Evolutionary conservation across 2,888 invertebrate species (phyloP).

Genomic region (Adineta ricciae): DNA sequence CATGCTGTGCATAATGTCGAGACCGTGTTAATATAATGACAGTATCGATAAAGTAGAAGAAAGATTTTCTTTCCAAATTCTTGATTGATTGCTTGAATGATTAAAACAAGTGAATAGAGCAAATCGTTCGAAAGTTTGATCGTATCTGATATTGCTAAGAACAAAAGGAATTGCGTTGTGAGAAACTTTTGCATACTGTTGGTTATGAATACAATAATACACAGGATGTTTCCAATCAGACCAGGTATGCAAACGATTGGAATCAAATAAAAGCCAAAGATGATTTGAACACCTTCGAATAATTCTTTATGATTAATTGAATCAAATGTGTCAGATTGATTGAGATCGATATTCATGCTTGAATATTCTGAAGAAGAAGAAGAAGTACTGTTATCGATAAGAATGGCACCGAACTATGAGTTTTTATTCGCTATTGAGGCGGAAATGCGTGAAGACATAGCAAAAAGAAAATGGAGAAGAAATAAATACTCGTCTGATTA

Average conservation of each 20-base stretch:
- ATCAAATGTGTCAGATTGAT: background rate
- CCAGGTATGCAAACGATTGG: conserved; percentile 29
- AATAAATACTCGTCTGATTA: no score
- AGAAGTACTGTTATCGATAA: no score
- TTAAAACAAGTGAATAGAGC: conserved; percentile 26
- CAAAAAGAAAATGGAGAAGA: no score
- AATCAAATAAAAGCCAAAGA: conserved; percentile 27
- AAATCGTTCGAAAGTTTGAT: conserved; percentile 33
- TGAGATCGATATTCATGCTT: background rate
- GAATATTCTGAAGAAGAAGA: background rate
- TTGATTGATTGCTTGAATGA: conserved; percentile 17
- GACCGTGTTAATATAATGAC: conserved; percentile 29
- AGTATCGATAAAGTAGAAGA: conserved; percentile 27
- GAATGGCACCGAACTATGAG: no score
- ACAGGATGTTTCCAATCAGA: conserved; percentile 30
- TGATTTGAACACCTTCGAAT: conserved; percentile 24
- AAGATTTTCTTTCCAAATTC: conserved; percentile 26
- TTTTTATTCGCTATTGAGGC: no score
- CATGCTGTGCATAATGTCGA: conserved; percentile 31
- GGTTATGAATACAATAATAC: conserved; percentile 26
- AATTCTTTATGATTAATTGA: conserved; percentile 5
- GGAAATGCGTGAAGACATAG: no score
- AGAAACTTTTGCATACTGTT: conserved; percentile 24
- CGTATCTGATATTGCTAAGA: conserved; percentile 26
- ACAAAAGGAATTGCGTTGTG: conserved; percentile 27